Conservation (phyloP, 2,113 vertebrate species). For the Neoarius graeffei region DNA sequence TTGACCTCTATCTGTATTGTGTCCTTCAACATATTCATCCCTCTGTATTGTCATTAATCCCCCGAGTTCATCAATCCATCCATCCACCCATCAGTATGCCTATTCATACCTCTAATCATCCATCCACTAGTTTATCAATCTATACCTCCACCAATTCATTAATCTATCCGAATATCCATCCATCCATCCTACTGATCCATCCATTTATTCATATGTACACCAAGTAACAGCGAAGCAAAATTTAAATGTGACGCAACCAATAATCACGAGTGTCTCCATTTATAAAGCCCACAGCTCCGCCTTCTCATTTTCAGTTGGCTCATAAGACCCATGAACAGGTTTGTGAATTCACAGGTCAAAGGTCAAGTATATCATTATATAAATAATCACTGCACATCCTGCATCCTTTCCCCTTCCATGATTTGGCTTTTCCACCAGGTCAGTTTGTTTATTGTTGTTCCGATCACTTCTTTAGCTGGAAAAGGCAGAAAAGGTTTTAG, state of each 20-base stretch:
- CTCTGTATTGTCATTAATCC: no score
- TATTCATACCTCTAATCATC: neutral
- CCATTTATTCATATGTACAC: neutral
- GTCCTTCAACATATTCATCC: no score
- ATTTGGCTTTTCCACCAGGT: neutral
- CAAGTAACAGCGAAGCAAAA: neutral
- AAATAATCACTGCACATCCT: neutral
- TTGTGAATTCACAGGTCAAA: neutral
- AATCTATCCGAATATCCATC: neutral
- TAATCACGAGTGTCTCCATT: no score
- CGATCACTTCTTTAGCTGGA: neutral
- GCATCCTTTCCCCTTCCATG: neutral
- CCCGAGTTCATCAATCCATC: neutral
- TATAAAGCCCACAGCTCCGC: neutral
- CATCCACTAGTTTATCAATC: neutral
- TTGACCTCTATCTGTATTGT: no score
- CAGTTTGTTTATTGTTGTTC: neutral
- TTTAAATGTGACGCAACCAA: neutral
- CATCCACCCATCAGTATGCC: neutral
- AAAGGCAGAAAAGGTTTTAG: neutral
- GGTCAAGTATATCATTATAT: neutral
- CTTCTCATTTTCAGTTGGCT: neutral
- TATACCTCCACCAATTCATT: neutral
- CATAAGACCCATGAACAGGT: neutral
- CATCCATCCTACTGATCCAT: neutral